Evolutionary conservation across 2,113 vertebrate genomes (phyloP).

Genomic region (Xiphophorus couchianus): DNA sequence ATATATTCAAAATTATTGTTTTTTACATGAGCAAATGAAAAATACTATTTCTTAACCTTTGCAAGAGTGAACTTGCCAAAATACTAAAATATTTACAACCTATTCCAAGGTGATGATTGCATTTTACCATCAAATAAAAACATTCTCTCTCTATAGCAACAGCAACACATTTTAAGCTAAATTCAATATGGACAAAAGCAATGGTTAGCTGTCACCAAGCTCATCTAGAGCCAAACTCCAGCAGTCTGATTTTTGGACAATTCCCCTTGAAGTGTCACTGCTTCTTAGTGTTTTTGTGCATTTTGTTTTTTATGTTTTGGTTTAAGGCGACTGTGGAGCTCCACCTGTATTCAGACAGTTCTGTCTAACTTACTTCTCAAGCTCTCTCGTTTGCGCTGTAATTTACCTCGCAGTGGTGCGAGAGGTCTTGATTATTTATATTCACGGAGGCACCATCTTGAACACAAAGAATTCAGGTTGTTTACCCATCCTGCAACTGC

Average conservation of each 20-base stretch:
- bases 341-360: slow-evolving; percentile 41
- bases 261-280: not conserved
- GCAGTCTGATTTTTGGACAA: not conserved
- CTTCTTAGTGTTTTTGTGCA: slow-evolving; percentile 10
- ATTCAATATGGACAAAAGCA: not conserved
- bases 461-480: slow-evolving; percentile 71
- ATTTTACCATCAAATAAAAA: not conserved
- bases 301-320: slow-evolving; percentile 9
- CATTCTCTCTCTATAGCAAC: not conserved
- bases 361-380: slow-evolving; percentile 28
- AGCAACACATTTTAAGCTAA: not conserved
- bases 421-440: slow-evolving; percentile 72
- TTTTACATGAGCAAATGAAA: no score
- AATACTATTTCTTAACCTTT: no score
- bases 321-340: slow-evolving; percentile 28
- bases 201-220: not conserved
- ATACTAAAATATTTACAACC: not conserved
- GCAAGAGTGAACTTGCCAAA: not conserved
- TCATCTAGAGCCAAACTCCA: not conserved
- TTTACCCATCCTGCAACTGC: slow-evolving; percentile 60
- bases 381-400: slow-evolving; percentile 44
- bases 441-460: slow-evolving; percentile 73
- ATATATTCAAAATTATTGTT: no score
- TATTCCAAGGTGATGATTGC: not conserved
- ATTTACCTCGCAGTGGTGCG: slow-evolving; percentile 52